Percentiles rank a stretch among this genome's conserved stretches.
Evolutionary conservation across 2,888 invertebrate species (phyloP).

Genomic region (Tinea semifulvella): DNA sequence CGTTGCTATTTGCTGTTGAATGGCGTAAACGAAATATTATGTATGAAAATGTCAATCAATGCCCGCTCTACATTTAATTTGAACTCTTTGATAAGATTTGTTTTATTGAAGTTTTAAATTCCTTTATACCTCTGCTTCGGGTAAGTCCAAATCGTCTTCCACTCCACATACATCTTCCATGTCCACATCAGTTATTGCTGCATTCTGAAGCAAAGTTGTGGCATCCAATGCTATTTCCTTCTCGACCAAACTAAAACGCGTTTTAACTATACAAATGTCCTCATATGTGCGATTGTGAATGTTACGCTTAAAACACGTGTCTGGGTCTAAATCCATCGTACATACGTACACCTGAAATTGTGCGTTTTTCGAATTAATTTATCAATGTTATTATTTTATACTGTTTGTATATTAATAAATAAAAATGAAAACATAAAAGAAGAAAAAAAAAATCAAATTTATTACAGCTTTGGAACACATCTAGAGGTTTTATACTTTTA

Average conservation of each 20-base stretch:
- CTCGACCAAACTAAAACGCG: conserved; percentile 82
- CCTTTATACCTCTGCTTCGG: conserved; percentile 43
- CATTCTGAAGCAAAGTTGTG: conserved; percentile 83
- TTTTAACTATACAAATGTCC: conserved; percentile 78
- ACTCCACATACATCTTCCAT: conserved; percentile 78
- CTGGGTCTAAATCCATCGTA: conserved; percentile 84
- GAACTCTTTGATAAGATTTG: too few relatives aligned
- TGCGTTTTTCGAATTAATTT: too few relatives aligned
- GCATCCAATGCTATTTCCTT: conserved; percentile 78
- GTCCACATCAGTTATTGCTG: conserved; percentile 83
- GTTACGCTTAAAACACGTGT: conserved; percentile 83
- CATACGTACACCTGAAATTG: conserved; percentile 92
- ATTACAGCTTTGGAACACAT: too few relatives aligned
- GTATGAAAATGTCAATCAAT: too few relatives aligned
- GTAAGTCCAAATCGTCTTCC: conserved; percentile 41
- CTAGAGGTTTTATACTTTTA: neutral
- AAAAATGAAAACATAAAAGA: too few relatives aligned
- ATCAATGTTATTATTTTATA: too few relatives aligned
- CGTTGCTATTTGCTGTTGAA: too few relatives aligned
- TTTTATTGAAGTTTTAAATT: too few relatives aligned
- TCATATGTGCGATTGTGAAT: conserved; percentile 81
- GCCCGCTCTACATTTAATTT: too few relatives aligned
- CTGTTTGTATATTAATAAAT: too few relatives aligned
- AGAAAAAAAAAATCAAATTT: too few relatives aligned
- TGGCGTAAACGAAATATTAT: too few relatives aligned